phyloP scores from a whole-genome alignment of 2,113 vertebrate species.

The Trogon melanurus region DNA sequence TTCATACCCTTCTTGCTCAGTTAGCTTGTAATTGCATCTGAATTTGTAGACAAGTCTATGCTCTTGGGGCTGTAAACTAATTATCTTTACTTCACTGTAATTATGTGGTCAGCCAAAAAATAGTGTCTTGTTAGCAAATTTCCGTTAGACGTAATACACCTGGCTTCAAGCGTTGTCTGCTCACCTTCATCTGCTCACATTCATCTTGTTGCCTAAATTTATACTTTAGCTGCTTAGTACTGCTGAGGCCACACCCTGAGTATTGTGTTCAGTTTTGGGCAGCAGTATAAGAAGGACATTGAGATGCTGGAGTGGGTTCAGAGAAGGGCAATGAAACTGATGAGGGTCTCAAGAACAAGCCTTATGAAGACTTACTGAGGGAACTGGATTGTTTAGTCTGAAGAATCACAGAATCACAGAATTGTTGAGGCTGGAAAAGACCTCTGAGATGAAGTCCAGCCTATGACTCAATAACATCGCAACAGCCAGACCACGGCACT shows the following conservation, averaged over 20 bases:
- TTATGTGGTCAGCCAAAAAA: neutral
- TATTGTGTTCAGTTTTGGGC: no score
- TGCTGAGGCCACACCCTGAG: neutral
- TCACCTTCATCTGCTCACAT: neutral
- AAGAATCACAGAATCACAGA: no score
- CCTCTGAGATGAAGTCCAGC: no score
- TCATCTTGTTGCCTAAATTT: neutral
- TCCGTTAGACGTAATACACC: neutral
- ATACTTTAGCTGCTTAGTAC: neutral
- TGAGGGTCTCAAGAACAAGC: no score
- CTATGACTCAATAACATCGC: no score
- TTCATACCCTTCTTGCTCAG: neutral
- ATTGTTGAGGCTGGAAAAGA: no score
- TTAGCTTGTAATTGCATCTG: neutral
- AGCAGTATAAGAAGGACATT: no score
- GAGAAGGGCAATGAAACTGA: no score
- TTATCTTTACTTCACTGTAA: neutral
- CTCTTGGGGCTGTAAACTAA: neutral
- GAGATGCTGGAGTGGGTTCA: no score
- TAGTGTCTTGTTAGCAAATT: neutral
- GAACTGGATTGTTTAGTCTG: no score
- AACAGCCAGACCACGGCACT: no score
- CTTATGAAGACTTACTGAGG: no score
- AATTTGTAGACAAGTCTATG: neutral
- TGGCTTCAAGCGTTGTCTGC: neutral